Evolutionary conservation across 2,888 invertebrate genomes (phyloP), one percentile per base, ranked within the genome.

Genomic region (Cryptus armator): DNA sequence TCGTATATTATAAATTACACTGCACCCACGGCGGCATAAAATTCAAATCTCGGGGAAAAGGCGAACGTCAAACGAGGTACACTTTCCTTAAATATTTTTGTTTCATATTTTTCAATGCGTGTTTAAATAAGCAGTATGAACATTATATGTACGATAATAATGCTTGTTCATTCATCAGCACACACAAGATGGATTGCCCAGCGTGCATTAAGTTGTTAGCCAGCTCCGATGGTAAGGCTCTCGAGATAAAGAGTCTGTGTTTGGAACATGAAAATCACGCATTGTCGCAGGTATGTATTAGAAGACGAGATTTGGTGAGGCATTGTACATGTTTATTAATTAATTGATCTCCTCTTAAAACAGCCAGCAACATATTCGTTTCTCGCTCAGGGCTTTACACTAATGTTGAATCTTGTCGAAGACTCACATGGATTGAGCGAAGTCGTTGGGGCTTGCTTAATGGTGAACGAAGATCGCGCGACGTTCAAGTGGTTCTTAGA

Each of bases 351-450:
- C 24, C 24, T 24, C 0, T 24, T 24, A 3, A 24, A 24, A 24
- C 24, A 24, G 3, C 24, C 24, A 37, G n/a, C n/a, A 32, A 78
- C 68, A 0, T 78, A 78, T 14, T 43, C 68, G 32, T 59, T 78
- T 5, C 24, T 68, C 7, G 59, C 44, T 32, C 29, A 56, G 29
- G 67, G 59, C 53, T 56, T 78, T 10, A 68, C 68, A 4, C 24
- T 78, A 12, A 78, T 78, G 77, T 14, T 67, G 14, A 56, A 59
- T 29, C 77, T 56, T 29, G 77, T 78, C 9, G 53, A 71, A 71
- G 70, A 71, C 12, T 71, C 53, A 2, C 32, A 71, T 9, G 70
- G 53, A 37, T 53, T 53, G 14, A 71, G n/a, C n/a, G 70, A 70
- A 16, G 3, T 53, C 53, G 53, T 37, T 32, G 70, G 16, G 1